Percentiles rank a stretch among this genome's conserved stretches.
These are phyloP conservation scores for Siniperca knerii DNA, from an alignment of 2,113 vertebrate genomes.

Conservation along the genomic window DNA sequence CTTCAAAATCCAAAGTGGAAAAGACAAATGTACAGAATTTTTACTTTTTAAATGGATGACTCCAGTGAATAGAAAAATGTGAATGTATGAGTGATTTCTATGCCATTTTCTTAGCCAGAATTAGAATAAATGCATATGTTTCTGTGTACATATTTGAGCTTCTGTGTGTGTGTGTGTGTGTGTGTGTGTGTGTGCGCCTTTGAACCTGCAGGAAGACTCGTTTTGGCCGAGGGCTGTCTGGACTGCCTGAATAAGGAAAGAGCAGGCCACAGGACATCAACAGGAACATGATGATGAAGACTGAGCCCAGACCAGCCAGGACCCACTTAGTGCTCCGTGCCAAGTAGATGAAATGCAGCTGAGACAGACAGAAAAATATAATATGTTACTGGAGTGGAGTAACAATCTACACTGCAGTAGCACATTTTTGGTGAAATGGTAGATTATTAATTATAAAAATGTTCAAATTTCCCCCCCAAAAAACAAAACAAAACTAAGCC, in stretches of 20 bases:
- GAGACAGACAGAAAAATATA: conserved; percentile 49
- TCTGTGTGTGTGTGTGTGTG: not conserved
- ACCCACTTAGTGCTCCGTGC: conserved; percentile 89
- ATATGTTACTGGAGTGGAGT: not conserved
- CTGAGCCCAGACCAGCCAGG: conserved; percentile 84
- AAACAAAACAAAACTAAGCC: not conserved
- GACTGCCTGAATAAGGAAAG: conserved; percentile 91
- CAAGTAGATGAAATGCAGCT: conserved; percentile 97
- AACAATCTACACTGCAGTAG: not conserved
- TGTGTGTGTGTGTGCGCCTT: conserved; percentile 19
- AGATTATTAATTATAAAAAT: not conserved
- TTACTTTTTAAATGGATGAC: not conserved
- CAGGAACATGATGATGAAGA: conserved; percentile 86
- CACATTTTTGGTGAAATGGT: not conserved
- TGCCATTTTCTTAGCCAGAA: not conserved
- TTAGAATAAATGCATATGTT: not conserved
- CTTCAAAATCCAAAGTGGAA: not conserved
- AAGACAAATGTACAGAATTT: not conserved
- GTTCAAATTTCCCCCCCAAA: not conserved
- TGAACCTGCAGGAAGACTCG: conserved; percentile 94
- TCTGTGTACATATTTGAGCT: not conserved
- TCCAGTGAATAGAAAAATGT: not conserved
- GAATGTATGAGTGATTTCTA: not conserved
- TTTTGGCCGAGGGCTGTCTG: conserved; percentile 90
- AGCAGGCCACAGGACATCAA: conserved; percentile 91